A percentile compares a stretch with the other conserved stretches of the same genome.
Conservation (phyloP, 2,888 invertebrate genomes). For the Plemyria rubiginata region DNA sequence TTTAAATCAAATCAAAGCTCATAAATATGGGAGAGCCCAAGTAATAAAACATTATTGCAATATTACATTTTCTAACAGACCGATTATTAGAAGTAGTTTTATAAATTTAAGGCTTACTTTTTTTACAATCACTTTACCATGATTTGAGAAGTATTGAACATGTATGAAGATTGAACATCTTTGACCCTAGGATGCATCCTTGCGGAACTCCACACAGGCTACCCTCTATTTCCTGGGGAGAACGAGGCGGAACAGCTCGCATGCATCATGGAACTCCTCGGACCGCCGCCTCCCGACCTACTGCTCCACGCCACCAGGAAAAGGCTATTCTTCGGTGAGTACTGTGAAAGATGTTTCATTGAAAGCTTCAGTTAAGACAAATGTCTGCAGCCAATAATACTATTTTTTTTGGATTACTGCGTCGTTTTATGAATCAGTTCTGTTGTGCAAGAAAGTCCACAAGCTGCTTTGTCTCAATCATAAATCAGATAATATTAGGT, state of each 20-base stretch:
- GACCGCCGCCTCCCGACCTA: slow-evolving; percentile 94
- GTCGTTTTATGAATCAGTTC: not conserved
- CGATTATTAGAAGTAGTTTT: not conserved
- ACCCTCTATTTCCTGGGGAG: slow-evolving; percentile 98
- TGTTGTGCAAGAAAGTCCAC: not conserved
- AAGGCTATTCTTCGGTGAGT: slow-evolving; percentile 92
- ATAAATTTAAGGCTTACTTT: not conserved
- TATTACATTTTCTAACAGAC: slow-evolving; percentile 14
- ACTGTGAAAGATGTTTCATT: not conserved
- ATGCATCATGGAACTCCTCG: slow-evolving; percentile 98
- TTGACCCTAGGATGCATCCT: slow-evolving; percentile 92
- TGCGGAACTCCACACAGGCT: slow-evolving; percentile 97
- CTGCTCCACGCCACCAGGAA: slow-evolving; percentile 93
- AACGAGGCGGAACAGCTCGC: slow-evolving; percentile 98
- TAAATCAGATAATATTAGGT: not conserved
- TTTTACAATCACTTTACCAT: too few species aligned
- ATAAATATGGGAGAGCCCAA: slow-evolving; percentile 15
- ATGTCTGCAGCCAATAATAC: too few species aligned
- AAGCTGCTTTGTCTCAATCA: not conserved
- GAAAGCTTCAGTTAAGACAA: slow-evolving; percentile 10
- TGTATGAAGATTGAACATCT: not conserved
- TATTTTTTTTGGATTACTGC: not conserved
- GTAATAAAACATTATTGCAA: slow-evolving; percentile 7
- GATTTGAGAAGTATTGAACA: not conserved
- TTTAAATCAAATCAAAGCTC: not conserved